Evolutionary conservation across 2,888 invertebrate genomes (phyloP), one percentile per base, ranked within the genome.

Genomic region (Nemoura dubitans): DNA sequence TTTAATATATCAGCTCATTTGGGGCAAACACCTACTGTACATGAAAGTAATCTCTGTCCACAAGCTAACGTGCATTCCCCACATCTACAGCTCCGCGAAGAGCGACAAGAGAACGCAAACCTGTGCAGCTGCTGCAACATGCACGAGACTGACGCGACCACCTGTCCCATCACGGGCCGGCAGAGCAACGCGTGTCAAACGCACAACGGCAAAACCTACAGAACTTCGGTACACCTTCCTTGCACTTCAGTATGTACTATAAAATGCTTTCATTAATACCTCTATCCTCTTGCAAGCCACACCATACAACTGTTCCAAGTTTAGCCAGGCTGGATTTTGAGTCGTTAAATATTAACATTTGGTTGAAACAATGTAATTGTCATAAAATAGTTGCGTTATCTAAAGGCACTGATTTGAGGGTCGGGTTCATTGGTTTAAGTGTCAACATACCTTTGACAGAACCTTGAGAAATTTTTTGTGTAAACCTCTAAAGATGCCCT

Each of bases 141-240:
- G 6, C 77, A 85, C 78, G 77, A 30, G 27, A 28, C 76, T 7
- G 85, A 85, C 16, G 14, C 78, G n/a, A 36, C 25, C 26, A 77
- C 28, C 77, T 77, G 29, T 25, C 30, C 78, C 2, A 27, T 36
- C 36, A 10, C 10, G 10, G 85, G 28, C 77, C 21, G 36, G 3
- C 36, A 21, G 77, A 59, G 16, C 27, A 81, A 27, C 59, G 27
- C 78, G 27, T 87, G 87, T 28, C 83, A 36, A 21, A 85, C 86
- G 21, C 77, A 87, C 36, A 30, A 85, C 42, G 80, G 85, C 77
- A 87, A 85, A 36, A 88, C 88, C 6, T 88, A 87, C 87, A 87
- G 88, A 76, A 88, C 88, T 42, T 88, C 88, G 26, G 88, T 88
- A 29, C 89, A 88, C 86, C 80, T 89, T 29, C 89, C 89, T 81